Evolutionary conservation across 2,888 invertebrate genomes (phyloP).

Genomic region (Diplolepis rosae): DNA sequence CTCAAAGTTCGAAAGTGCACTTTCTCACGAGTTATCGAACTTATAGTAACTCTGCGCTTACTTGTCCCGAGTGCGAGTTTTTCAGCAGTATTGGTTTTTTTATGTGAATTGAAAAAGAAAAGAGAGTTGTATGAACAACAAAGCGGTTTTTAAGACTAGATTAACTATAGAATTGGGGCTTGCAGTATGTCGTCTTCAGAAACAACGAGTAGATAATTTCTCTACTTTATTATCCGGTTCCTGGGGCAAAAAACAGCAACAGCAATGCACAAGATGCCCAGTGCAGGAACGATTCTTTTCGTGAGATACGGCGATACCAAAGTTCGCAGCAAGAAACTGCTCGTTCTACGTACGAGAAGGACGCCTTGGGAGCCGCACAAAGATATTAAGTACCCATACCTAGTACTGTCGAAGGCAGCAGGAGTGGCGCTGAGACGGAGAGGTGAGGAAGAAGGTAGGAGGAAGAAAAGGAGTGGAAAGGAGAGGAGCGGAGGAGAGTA

Average conservation of each 20-base stretch:
- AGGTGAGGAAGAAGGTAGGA: conserved; percentile 43
- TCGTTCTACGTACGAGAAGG: conserved; percentile 39
- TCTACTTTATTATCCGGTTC: conserved; percentile 25
- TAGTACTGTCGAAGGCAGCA: conserved; percentile 44
- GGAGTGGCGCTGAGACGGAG: conserved; percentile 49
- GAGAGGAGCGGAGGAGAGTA: conserved; percentile 37
- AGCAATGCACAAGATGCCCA: conserved; percentile 29
- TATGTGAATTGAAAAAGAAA: conserved; percentile 8
- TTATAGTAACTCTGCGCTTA: not conserved
- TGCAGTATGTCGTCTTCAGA: conserved; percentile 14
- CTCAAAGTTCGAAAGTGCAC: not conserved
- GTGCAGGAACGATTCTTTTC: conserved; percentile 40
- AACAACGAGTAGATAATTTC: conserved; percentile 29
- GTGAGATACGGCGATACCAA: conserved; percentile 44
- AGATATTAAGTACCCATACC: conserved; percentile 49
- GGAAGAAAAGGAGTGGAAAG: conserved; percentile 45
- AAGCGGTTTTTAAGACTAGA: conserved; percentile 5
- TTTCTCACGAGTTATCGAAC: conserved; percentile 15
- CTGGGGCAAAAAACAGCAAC: conserved; percentile 19
- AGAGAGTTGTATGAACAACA: conserved; percentile 4
- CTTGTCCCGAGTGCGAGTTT: not conserved
- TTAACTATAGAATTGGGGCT: conserved; percentile 25
- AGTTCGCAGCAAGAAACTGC: conserved; percentile 47
- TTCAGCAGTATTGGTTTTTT: conserved; percentile 7
- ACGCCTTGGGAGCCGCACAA: conserved; percentile 47